Evolutionary conservation across 1,140 invertebrate species (phyloP), one percentile per base, ranked within the genome.

Genomic region (Anastrepha ludens): DNA sequence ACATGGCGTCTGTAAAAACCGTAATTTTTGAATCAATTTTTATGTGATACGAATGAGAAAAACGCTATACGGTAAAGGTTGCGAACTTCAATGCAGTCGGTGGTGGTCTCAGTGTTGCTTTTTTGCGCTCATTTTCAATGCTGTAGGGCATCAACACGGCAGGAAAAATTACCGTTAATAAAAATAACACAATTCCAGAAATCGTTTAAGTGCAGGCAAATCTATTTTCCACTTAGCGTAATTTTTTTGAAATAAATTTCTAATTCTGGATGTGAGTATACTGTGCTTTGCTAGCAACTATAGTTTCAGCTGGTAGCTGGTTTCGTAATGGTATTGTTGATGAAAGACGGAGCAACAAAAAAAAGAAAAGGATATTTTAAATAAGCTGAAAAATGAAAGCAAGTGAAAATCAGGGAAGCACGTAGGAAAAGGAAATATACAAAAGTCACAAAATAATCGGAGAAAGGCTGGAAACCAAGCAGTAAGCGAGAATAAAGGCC

Each of bases 11-110:
- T 44, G 67, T 47, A 15, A 41, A 47, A 15, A 44, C 41, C 39
- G 44, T 74, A 3, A 74, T 74, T 74, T 74, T 47, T 74, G 67
- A 11, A 74, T 74, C 44, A 74, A 74, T 74, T 74, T 74, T 13
- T 74, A 17, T 1, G 67, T 13, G 39, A 47, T 3, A 11, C 50
- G 11, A 55, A 55, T 11, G 50, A 11, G 11, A 55, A 55, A 55
- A 55, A 55, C 29, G 29, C 29, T 29, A 29, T 55, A 11, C 50
- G 50, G 11, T 55, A 11, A 55, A 55, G 11, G 3, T 11, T 55
- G 50, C 6, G 11, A 55, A 55, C 6, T 55, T 55, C 11, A 55
- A 8, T 55, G 50, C 50, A 55, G 11, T 8, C 3, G 50, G 50
- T 55, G 11, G 50, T 55, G 50, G 0, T 11, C 2, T 55, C 11